Conservation (phyloP, 2,113 vertebrate species). For the Zosterops japonicus region DNA sequence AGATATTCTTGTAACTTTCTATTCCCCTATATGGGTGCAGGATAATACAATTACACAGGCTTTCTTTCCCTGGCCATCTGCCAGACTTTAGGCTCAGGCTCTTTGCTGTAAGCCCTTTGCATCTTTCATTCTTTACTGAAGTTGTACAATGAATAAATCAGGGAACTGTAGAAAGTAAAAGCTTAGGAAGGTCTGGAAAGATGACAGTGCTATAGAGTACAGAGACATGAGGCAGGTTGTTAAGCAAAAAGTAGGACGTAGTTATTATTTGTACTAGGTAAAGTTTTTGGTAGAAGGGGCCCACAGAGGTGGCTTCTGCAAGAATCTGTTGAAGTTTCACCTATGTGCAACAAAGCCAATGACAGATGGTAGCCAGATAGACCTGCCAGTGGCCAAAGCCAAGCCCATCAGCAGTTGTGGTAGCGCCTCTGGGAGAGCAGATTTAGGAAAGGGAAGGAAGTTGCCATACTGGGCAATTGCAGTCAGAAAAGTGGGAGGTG, state of each 20-base stretch:
- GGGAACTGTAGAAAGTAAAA: neutral
- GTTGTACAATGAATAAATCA: neutral
- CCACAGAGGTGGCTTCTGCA: neutral
- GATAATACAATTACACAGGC: neutral
- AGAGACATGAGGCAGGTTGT: neutral
- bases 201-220: neutral
- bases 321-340: neutral
- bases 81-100: neutral
- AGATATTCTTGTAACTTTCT: neutral
- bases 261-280: neutral
- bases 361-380: neutral
- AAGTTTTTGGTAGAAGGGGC: neutral
- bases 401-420: neutral
- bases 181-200: neutral
- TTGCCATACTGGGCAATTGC: neutral
- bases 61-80: neutral
- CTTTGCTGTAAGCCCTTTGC: neutral
- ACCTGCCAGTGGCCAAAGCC: neutral
- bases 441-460: neutral
- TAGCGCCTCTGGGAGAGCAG: no score
- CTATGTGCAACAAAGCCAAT: neutral
- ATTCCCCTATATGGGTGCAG: neutral
- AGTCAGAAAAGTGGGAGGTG: fast-evolving
- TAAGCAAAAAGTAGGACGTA: neutral
- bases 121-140: neutral